Base-by-base conservation (phyloP, 2,797 vertebrate species). In the Eulemur albifrons region DNA sequence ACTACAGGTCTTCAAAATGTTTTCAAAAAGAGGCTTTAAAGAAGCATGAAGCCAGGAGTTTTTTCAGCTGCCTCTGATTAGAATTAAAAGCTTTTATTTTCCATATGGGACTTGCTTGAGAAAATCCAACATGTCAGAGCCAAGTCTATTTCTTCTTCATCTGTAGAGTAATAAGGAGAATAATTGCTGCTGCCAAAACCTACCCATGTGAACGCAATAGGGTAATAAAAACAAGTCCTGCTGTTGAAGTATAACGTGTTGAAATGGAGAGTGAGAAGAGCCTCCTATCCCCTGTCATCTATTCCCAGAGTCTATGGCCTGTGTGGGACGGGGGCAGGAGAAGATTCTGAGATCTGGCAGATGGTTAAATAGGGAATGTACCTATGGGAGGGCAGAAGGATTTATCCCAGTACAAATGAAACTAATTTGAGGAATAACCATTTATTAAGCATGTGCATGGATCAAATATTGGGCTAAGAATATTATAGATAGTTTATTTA, bases 141-240 rank as follows among this genome's bases (percentile, higher is more conserved):
- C 96, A 96, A 91, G 73, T 96, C 86, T 59, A 76, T 96, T 94
- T 96, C 91, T 91, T 89, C 92, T 96, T 98, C 95, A 95, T 95
- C 94, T 97, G 83, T 65, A 75, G 76, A 95, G 50, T 83, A 96
- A 95, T 91, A 83, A 72, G 73, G 61, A 93, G 84, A 95, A 61
- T 90, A 95, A 97, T 69, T 86, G 81, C 45, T 77, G 10, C 96
- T 89, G 93, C 94, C 94, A 88, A 95, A 92, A 91, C 23, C 54
- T 94, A 79, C 88, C 93, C 88, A 59, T 45, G 65, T 94, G 96
- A 91, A 83, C 69, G 93, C 94, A 87, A 25, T 27, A 75, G 84
- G 82, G 61, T 70, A 72, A 87, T 96, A 96, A 96, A 95, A 96
- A 81, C 76, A 92, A 82, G 76, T 48, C 90, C 86, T 92, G 77